A percentile compares a stretch with the other conserved stretches of the same genome.
phyloP scores from a whole-genome alignment of 2,797 vertebrate species.

The Muscicapa striata region DNA sequence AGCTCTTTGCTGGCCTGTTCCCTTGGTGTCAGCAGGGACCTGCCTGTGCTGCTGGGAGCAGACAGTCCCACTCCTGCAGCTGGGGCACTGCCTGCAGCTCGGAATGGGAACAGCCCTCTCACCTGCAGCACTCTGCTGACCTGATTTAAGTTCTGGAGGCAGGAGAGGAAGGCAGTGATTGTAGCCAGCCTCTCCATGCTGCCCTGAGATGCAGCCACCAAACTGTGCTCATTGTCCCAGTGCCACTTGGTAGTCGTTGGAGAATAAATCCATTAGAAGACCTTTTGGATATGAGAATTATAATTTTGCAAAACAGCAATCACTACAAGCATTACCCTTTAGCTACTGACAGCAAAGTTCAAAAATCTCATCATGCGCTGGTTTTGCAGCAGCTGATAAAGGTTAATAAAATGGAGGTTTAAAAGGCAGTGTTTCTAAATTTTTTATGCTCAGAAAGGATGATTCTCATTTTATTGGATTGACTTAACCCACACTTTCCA shows the following conservation, averaged over 20 bases:
- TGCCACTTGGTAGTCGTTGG: neutral
- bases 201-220: neutral
- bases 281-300: slow-evolving; percentile 42
- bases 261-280: slow-evolving; percentile 55
- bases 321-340: slow-evolving; percentile 72
- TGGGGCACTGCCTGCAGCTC: neutral
- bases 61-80: neutral
- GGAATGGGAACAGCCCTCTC: neutral
- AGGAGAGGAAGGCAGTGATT: neutral
- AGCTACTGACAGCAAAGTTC: slow-evolving; percentile 65
- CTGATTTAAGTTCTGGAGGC: neutral
- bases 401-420: slow-evolving; percentile 74
- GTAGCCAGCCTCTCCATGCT: rapidly evolving
- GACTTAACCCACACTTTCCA: neutral
- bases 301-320: slow-evolving; percentile 63
- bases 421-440: slow-evolving; percentile 46
- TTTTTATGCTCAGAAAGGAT: slow-evolving; percentile 38
- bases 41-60: neutral
- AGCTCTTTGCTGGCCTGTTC: neutral
- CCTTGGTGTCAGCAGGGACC: neutral
- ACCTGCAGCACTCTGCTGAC: neutral
- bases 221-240: neutral
- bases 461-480: slow-evolving; percentile 17
- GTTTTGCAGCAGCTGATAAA: slow-evolving; percentile 68
- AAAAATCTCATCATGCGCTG: slow-evolving; percentile 60